phyloP scores from a whole-genome alignment of 2,113 vertebrate genomes.

The Indri indri region DNA sequence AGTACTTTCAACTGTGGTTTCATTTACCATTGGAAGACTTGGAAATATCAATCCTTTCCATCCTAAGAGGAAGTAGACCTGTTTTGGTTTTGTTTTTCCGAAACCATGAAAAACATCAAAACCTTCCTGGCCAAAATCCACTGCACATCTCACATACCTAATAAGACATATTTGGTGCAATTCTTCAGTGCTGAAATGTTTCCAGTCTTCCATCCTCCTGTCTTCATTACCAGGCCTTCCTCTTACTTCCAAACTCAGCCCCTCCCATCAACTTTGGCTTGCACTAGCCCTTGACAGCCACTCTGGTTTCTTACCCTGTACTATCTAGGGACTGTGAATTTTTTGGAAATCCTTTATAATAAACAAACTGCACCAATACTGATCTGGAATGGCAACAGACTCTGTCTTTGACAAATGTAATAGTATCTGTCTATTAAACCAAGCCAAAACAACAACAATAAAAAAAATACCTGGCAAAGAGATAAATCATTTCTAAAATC shows the following conservation, averaged over 20 bases:
- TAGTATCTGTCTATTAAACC: background rate
- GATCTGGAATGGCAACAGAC: background rate
- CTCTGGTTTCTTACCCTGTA: background rate
- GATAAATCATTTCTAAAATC: background rate
- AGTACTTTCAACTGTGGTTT: background rate
- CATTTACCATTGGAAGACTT: background rate
- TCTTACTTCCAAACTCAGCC: background rate
- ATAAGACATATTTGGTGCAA: background rate
- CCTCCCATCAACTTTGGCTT: background rate
- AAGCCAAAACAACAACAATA: background rate
- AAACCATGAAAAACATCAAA: background rate
- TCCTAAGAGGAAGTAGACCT: background rate
- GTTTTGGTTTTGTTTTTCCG: background rate
- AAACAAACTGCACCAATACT: background rate
- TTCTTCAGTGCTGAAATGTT: background rate
- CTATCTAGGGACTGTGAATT: background rate
- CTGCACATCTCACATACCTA: background rate
- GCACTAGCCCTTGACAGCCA: background rate
- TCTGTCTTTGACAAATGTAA: constrained; percentile 1
- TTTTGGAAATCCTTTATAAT: background rate
- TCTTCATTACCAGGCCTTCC: background rate
- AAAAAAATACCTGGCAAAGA: background rate
- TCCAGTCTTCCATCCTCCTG: background rate
- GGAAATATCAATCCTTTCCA: background rate
- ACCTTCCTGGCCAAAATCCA: background rate